phyloP scores from a whole-genome alignment of 2,113 vertebrate species.

The Colinus virginianus region DNA sequence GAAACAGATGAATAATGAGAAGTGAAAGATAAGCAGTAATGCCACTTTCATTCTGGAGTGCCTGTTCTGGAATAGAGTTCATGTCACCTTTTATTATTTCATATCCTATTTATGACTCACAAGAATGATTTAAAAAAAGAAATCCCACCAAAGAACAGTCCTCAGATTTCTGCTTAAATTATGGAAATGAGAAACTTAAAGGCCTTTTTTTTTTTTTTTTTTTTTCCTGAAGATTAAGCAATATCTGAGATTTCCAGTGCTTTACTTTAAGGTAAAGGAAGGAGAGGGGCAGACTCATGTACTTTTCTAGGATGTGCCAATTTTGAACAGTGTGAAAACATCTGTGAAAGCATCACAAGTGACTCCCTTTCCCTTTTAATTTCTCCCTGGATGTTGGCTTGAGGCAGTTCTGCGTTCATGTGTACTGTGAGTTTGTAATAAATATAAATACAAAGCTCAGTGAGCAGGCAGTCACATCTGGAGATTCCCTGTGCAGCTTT shows the following conservation, averaged over 20 bases:
- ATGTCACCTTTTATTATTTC: constrained; percentile 33
- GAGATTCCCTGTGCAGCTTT: background rate
- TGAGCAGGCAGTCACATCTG: background rate
- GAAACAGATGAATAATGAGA: constrained; percentile 69
- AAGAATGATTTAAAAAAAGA: constrained; percentile 15
- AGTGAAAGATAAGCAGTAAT: constrained; percentile 68
- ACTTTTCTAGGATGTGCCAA: background rate
- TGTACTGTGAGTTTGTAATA: background rate
- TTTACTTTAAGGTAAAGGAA: background rate
- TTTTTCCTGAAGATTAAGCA: background rate
- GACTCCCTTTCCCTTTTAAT: background rate
- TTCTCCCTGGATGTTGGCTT: background rate
- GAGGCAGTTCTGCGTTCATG: background rate
- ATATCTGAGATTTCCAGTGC: background rate
- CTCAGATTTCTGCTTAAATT: constrained; percentile 56
- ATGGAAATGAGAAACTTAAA: constrained; percentile 46
- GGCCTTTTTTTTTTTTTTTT: background rate
- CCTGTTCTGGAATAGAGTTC: constrained; percentile 46
- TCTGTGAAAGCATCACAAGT: background rate
- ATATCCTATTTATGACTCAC: constrained; percentile 40
- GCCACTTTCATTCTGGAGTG: constrained; percentile 45
- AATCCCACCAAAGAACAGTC: constrained; percentile 7
- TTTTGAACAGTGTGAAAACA: background rate
- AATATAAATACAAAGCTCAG: background rate
- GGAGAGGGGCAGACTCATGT: background rate